Evolutionary conservation across 2,888 invertebrate genomes (phyloP), one percentile per base, ranked within the genome.

Genomic region (Cheilosia grossa): DNA sequence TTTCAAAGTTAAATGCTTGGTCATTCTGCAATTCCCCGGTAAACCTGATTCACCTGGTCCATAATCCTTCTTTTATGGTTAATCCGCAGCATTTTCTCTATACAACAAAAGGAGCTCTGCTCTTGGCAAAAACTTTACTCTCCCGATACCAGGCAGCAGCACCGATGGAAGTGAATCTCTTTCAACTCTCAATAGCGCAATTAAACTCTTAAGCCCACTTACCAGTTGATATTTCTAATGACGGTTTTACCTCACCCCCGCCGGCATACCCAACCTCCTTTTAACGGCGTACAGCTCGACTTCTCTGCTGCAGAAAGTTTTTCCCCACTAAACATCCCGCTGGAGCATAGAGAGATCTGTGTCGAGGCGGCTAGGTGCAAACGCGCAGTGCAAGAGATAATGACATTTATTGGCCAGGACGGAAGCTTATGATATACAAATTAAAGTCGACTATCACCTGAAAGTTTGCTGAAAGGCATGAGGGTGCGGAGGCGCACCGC

Each of bases 141-240:
- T 74, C 51, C 58, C 51, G 37, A 37, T 37, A 37, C 67, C 37
- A 7, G 40, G 66, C 73, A 53, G n/a, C 44, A 64, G 33, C 42
- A 30, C 33, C 67, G 58, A 37, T 51, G 30, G 47, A 42, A 54
- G 58, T 64, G 74, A 75, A 69, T 75, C 66, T 49, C 66, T 56
- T 69, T 66, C 69, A 80, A 72, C 66, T 85, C 81, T 70, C 81
- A 81, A 85, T 85, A 75, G 85, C 24, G 70, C 70, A 85, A 81
- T 85, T 85, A 85, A 85, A 85, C 85, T 85, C 85, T 85, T 81
- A 81, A 85, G 81, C 80, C 81, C 85, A 75, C 59, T 85, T 81
- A 81, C 80, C 81, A 81, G 85, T 85, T 85, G 80, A 85, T 85
- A 75, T 85, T 85, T 85, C 85, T 81, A 85, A 85, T 85, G 81